phyloP scores from a whole-genome alignment of 2,113 vertebrate species.

The Ammodytes dubius region DNA sequence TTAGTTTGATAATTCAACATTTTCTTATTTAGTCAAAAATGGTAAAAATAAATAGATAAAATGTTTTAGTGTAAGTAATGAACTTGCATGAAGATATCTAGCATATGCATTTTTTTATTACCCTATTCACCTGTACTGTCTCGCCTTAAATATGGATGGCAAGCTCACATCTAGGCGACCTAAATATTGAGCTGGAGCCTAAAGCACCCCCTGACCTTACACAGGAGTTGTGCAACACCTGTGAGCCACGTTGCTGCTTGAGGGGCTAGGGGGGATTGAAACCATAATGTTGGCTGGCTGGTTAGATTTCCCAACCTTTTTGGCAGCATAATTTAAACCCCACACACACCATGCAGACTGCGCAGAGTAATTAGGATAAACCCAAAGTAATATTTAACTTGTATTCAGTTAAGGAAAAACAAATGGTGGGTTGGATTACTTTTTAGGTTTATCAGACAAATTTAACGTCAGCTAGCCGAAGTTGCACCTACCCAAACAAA shows the following conservation, averaged over 20 bases:
- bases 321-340: neutral
- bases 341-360: neutral
- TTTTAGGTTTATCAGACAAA: too few relatives aligned
- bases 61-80: too few relatives aligned
- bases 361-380: neutral
- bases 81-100: too few relatives aligned
- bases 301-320: neutral
- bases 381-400: neutral
- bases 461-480: neutral
- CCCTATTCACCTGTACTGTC: too few relatives aligned
- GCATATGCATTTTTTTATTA: too few relatives aligned
- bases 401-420: neutral
- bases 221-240: constrained; percentile 51
- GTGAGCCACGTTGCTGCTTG: constrained; percentile 45
- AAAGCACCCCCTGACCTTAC: neutral
- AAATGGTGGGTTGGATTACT: neutral
- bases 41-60: too few relatives aligned
- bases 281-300: neutral
- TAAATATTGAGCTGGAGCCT: neutral
- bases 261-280: neutral
- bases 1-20: too few relatives aligned
- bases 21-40: too few relatives aligned
- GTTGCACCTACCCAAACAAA: constrained; percentile 1
- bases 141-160: neutral
- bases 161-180: neutral